Base-by-base conservation (phyloP, 2,797 vertebrate species). In the Sebastes ruberrimus region DNA sequence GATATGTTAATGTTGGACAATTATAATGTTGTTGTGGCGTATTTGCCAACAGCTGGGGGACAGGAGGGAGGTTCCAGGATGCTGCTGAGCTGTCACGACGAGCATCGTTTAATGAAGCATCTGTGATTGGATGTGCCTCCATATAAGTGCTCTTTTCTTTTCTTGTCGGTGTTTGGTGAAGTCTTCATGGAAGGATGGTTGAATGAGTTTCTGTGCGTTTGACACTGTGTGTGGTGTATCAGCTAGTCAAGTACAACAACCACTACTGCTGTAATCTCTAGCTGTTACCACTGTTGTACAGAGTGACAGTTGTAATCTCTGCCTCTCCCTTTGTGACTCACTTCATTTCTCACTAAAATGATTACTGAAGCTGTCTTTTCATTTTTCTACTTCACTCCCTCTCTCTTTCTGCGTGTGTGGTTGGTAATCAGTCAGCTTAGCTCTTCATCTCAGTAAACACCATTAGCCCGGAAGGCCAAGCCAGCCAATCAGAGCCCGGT, bases 371-470 rank as follows among this genome's bases (percentile, higher is more conserved):
- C 85, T 74, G 55, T 81, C 80, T 84, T 85, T 83, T 89, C 23
- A 52, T 81, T 80, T 80, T 73, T 90, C 53, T 80, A 56, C 80
- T 73, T 77, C 79, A 18, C 77, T 82, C 80, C 71, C 69, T 86
- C 55, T 52, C 10, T 79, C 53, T 62, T 8, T 63, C n/a, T 74
- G 61, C 76, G 28, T 64, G 49, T 67, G 81, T 85, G 85, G 78
- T 83, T 81, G 72, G 86, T 95, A 94, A 95, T 94, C 92, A 92
- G 87, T 93, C 93, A 93, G 93, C 93, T 96, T 95, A 95, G 93
- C 91, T 86, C 91, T 87, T 90, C 90, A 89, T 95, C 92, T 95
- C 91, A 86, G 94, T 95, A 95, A 96, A 96, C 95, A 95, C 93
- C 90, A 95, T 95, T 94, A 96, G 91, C 89, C 90, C 83, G 78